Evolutionary conservation across 2,113 vertebrate genomes (phyloP).

Genomic region (Ameiurus melas): DNA sequence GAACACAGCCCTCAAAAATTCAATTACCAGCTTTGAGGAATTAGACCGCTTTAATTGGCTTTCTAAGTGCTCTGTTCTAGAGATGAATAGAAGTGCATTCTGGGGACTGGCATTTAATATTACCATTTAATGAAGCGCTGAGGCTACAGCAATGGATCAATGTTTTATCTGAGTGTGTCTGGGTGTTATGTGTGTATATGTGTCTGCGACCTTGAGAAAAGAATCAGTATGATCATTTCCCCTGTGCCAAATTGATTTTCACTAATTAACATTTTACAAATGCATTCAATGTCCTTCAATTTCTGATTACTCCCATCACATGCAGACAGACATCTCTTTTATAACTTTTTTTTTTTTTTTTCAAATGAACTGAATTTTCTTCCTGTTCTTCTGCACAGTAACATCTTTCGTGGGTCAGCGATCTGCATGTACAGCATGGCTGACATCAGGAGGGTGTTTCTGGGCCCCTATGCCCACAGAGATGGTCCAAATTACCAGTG

Average conservation of each 20-base stretch:
- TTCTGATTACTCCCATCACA: constrained; percentile 50
- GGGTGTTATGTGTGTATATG: not conserved
- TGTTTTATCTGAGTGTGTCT: constrained; percentile 60
- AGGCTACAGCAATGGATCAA: constrained; percentile 63
- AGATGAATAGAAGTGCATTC: constrained; percentile 71
- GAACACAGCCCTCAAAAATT: constrained; percentile 65
- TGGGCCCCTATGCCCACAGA: constrained; percentile 94
- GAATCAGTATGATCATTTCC: constrained; percentile 55
- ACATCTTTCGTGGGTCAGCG: constrained; percentile 95
- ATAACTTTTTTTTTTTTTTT: not conserved
- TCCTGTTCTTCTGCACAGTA: constrained; percentile 71
- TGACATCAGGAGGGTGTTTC: constrained; percentile 92
- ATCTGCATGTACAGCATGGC: constrained; percentile 98
- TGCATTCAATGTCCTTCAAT: constrained; percentile 69
- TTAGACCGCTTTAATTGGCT: constrained; percentile 75
- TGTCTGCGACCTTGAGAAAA: constrained; percentile 22
- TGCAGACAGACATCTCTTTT: not conserved
- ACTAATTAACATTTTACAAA: constrained; percentile 74
- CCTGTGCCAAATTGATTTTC: constrained; percentile 71
- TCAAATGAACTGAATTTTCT: not conserved
- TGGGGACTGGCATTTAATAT: constrained; percentile 70
- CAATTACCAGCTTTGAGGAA: constrained; percentile 74
- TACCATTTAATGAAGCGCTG: constrained; percentile 69
- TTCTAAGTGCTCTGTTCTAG: constrained; percentile 72
- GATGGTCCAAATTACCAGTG: constrained; percentile 97